phyloP scores from a whole-genome alignment of 2,888 invertebrate genomes.

The Cosmia trapezina region DNA sequence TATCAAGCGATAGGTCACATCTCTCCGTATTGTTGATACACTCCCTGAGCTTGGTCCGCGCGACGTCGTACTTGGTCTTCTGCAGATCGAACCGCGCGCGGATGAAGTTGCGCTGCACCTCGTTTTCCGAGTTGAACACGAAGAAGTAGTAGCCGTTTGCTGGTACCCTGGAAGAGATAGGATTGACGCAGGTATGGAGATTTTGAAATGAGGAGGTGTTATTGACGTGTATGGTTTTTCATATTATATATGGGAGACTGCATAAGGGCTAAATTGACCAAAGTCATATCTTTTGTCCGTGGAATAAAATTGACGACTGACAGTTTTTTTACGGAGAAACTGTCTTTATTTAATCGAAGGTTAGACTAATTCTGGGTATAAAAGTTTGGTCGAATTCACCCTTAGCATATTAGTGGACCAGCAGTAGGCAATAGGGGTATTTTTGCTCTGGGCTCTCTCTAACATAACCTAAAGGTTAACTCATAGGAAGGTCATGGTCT shows the following conservation, averaged over 20 bases:
- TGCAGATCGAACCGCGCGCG: constrained; percentile 92
- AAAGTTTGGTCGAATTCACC: too few relatives aligned
- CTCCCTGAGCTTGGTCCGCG: constrained; percentile 90
- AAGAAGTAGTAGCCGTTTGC: constrained; percentile 95
- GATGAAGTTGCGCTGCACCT: constrained; percentile 93
- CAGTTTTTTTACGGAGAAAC: too few relatives aligned
- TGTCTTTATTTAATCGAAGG: too few relatives aligned
- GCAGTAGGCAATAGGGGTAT: neutral
- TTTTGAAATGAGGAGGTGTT: neutral
- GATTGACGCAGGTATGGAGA: too few relatives aligned
- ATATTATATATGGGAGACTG: too few relatives aligned
- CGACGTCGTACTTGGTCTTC: constrained; percentile 93
- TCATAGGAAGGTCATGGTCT: neutral
- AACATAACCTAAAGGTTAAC: too few relatives aligned
- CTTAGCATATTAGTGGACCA: too few relatives aligned
- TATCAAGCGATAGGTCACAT: constrained; percentile 92
- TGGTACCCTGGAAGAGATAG: constrained; percentile 90
- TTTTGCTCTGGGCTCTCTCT: neutral
- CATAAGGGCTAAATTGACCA: too few relatives aligned
- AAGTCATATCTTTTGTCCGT: too few relatives aligned
- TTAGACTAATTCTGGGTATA: too few relatives aligned
- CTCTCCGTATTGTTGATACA: constrained; percentile 92
- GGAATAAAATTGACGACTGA: too few relatives aligned
- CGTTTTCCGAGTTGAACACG: constrained; percentile 95
- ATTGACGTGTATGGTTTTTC: neutral